Percentiles rank a stretch among this genome's conserved stretches.
These are phyloP conservation scores for Melanophora roralis DNA, from an alignment of 2,888 invertebrate genomes.

Conservation along the genomic window DNA sequence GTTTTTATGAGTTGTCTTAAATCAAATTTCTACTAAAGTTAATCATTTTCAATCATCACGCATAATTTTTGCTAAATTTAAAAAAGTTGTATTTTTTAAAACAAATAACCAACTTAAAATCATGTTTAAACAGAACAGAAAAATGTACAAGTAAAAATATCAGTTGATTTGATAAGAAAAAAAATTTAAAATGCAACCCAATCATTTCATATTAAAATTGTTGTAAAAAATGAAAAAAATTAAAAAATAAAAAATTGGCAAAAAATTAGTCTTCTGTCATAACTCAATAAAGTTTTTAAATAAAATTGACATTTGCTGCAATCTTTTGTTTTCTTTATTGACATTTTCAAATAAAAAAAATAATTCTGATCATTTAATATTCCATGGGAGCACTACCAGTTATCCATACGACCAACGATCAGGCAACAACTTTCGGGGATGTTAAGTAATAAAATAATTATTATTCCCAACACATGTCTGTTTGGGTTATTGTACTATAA, in stretches of 20 bases:
- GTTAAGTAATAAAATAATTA: constrained; percentile 27
- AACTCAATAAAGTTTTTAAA: constrained; percentile 74
- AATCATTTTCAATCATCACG: constrained; percentile 60
- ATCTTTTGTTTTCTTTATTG: constrained; percentile 15
- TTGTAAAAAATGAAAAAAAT: constrained; percentile 29
- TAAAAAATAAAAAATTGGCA: not conserved
- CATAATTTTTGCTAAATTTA: constrained; percentile 40
- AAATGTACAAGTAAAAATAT: not conserved
- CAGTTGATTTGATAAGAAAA: constrained; percentile 2
- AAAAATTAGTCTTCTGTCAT: constrained; percentile 73
- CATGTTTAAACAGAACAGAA: not conserved
- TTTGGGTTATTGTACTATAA: constrained; percentile 60
- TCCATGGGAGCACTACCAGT: constrained; percentile 25
- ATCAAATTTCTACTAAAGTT: not conserved
- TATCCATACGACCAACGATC: not conserved
- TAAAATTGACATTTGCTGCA: constrained; percentile 53
- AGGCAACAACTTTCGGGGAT: constrained; percentile 16
- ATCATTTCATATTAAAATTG: constrained; percentile 12
- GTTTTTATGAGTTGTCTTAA: too few species aligned
- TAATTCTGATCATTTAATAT: constrained; percentile 62
- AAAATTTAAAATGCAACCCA: not conserved
- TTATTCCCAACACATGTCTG: constrained; percentile 55
- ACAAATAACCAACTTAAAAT: constrained; percentile 1
- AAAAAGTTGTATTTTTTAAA: not conserved
- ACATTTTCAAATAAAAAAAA: not conserved